Evolutionary conservation across 2,797 vertebrate genomes (phyloP), one percentile per base, ranked within the genome.

Genomic region (Potorous gilbertii): DNA sequence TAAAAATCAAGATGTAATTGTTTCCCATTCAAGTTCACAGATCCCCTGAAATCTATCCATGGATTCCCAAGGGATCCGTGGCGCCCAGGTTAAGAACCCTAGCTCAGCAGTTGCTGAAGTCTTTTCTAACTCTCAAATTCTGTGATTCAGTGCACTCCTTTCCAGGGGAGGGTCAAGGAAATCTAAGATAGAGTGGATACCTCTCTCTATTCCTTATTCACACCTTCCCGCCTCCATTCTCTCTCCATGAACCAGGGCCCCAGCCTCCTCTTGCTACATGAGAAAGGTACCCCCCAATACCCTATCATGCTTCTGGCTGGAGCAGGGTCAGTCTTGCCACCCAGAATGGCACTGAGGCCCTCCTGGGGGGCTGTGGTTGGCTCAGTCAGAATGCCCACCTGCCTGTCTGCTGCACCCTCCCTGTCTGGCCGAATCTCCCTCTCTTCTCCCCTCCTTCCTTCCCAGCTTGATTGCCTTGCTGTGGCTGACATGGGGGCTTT

Each of bases 401-500:
- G 90, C 66, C 93, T 59, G 34, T n/a, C 59, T 55, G 31, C 90
- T 55, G 14, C 13, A 31, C 54, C 54, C 40, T 40, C 74, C 40
- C 74, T 81, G 74, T 81, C 74, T 18, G 12, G 57, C 13, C 9
- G 74, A 81, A n/a, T 81, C 59, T 59, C 57, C 50, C 54, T 81
- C 62, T 57, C 54, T 62, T 90, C 59, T 92, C 81, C 91, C 28
- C 6, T 87, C 74, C 74, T 40, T 87, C 40, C 74, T 87, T 87
- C 74, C 74, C 74, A 87, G 74, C 74, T 87, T 87, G 74, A 46
- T 87, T 9, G 74, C 98, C 97, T 97, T 96, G 93, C 96, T 97
- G 97, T 56, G 94, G 98, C 97, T 98, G 97, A 98, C 97, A 96
- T 95, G 97, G 96, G 96, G 96, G 97, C 98, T 98, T 98, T 98